These are phyloP conservation scores for Phoenicopterus ruber DNA, from an alignment of 2,113 vertebrate genomes.

Conservation along the genomic window DNA sequence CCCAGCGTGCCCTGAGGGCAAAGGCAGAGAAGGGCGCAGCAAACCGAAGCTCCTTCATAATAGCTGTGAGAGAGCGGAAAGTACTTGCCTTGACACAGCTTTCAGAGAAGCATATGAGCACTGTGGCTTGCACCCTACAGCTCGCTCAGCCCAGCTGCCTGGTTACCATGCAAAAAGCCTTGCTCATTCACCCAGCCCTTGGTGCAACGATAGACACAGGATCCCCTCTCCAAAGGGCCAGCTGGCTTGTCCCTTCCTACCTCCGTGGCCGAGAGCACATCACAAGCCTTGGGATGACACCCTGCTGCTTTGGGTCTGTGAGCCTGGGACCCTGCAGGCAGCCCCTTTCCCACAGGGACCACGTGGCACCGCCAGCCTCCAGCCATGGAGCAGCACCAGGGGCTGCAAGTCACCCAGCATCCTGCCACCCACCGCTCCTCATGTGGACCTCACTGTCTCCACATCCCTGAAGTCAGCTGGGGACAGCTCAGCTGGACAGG, in stretches of 20 bases:
- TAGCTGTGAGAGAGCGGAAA: neutral
- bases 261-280: neutral
- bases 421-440: accelerated
- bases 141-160: neutral
- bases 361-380: neutral
- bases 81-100: neutral
- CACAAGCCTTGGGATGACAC: neutral
- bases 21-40: neutral
- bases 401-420: neutral
- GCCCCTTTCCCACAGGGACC: neutral
- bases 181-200: neutral
- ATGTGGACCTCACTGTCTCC: neutral
- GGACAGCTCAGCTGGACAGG: neutral
- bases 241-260: neutral
- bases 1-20: conserved; percentile 27
- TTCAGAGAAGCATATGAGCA: neutral
- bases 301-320: neutral
- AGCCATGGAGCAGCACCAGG: neutral
- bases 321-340: neutral
- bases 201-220: accelerated
- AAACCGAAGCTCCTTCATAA: neutral
- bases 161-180: neutral
- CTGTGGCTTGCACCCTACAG: accelerated
- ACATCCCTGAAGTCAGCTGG: accelerated
- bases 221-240: neutral